Conservation (phyloP, 2,888 invertebrate species). For the Cartodere bifasciata region DNA sequence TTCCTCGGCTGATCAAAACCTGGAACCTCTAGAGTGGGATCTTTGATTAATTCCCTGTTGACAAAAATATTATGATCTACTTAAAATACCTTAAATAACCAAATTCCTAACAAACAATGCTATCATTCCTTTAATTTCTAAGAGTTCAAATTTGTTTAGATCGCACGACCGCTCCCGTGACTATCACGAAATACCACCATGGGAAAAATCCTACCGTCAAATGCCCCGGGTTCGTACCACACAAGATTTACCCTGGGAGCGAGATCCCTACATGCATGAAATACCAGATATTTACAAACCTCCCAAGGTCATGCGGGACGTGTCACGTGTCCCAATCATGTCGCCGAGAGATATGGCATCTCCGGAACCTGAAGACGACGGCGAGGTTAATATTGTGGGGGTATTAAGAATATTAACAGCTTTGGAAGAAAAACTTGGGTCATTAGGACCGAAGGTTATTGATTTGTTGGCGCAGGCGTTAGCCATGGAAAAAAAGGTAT, state of each 20-base stretch:
- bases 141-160: too few relatives aligned
- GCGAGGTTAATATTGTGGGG: constrained; percentile 48
- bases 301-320: constrained; percentile 28
- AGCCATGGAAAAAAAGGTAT: constrained; percentile 63
- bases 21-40: too few relatives aligned
- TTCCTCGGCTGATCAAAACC: too few relatives aligned
- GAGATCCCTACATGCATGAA: constrained; percentile 1
- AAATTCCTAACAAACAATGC: too few relatives aligned
- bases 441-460: constrained; percentile 62
- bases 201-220: background rate
- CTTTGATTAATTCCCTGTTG: too few relatives aligned
- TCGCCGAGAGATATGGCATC: constrained; percentile 12
- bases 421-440: constrained; percentile 72
- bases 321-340: constrained; percentile 24
- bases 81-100: too few relatives aligned
- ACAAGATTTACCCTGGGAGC: background rate
- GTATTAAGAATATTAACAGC: constrained; percentile 67
- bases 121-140: too few relatives aligned
- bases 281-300: constrained; percentile 26
- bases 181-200: too few relatives aligned
- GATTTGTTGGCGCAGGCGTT: constrained; percentile 65
- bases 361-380: constrained; percentile 34
- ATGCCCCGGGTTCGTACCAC: too few relatives aligned
- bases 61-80: too few relatives aligned
- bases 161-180: too few relatives aligned